Conservation (phyloP, 2,797 vertebrate species). For the Onychomys torridus region DNA sequence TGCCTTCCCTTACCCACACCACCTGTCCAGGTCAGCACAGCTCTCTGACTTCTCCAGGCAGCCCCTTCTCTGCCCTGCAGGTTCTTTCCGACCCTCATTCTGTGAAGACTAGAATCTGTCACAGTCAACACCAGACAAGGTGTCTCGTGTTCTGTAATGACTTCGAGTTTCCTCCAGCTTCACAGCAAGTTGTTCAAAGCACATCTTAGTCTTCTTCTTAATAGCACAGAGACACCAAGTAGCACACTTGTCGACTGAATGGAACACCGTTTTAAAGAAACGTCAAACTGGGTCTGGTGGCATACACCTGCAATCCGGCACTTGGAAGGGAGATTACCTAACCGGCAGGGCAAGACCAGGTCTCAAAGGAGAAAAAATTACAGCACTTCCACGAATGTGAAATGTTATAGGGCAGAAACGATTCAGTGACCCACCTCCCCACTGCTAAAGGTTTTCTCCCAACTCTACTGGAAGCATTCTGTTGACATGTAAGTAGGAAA, state of each 20-base stretch:
- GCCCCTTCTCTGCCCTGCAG: neutral
- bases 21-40: neutral
- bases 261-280: slow-evolving; percentile 6
- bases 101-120: neutral
- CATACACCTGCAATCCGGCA: neutral
- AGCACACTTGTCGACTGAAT: neutral
- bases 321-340: neutral
- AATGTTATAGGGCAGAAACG: neutral
- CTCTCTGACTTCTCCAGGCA: neutral
- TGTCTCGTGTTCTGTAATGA: neutral
- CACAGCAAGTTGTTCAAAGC: slow-evolving; percentile 2
- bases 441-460: neutral
- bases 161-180: slow-evolving; percentile 4
- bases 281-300: neutral
- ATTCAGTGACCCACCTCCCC: neutral
- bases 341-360: neutral
- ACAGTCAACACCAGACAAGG: neutral
- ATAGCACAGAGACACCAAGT: neutral
- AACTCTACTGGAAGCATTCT: neutral
- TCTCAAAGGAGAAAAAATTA: neutral
- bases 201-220: slow-evolving; percentile 10
- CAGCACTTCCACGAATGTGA: neutral
- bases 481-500: neutral
- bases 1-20: neutral
- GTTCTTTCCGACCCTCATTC: neutral